phyloP scores from a whole-genome alignment of 2,888 invertebrate species.

The Agrilus mali region DNA sequence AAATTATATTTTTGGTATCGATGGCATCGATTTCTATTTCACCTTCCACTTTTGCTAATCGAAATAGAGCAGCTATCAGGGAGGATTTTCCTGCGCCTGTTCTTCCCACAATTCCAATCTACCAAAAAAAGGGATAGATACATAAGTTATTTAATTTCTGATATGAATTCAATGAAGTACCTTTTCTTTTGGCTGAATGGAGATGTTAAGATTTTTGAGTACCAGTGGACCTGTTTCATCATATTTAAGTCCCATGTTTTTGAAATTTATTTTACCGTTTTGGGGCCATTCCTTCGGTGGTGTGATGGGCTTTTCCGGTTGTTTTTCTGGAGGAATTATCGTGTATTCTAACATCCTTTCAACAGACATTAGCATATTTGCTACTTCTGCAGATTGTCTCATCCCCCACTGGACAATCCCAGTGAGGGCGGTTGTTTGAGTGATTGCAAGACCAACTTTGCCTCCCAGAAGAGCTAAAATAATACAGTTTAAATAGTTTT shows the following conservation, averaged over 20 bases:
- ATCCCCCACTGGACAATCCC: slow-evolving; percentile 66
- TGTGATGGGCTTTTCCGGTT: slow-evolving; percentile 36
- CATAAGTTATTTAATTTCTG: not conserved
- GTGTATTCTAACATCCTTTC: slow-evolving; percentile 78
- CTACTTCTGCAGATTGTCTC: slow-evolving; percentile 69
- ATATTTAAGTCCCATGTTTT: slow-evolving; percentile 53
- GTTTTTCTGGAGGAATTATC: slow-evolving; percentile 47
- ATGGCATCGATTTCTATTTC: slow-evolving; percentile 56
- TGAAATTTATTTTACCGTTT: slow-evolving; percentile 49
- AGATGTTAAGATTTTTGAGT: slow-evolving; percentile 57
- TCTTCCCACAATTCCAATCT: slow-evolving; percentile 72
- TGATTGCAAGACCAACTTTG: slow-evolving; percentile 52
- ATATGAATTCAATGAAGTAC: slow-evolving; percentile 26
- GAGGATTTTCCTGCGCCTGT: slow-evolving; percentile 80
- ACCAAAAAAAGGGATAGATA: slow-evolving; percentile 18
- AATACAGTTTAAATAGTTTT: too few species aligned
- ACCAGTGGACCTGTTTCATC: slow-evolving; percentile 48
- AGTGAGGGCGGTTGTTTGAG: slow-evolving; percentile 48
- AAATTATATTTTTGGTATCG: slow-evolving; percentile 42
- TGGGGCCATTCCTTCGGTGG: slow-evolving; percentile 57
- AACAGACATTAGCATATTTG: slow-evolving; percentile 66
- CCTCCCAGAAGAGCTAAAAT: slow-evolving; percentile 34
- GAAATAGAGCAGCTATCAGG: slow-evolving; percentile 45
- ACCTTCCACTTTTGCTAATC: slow-evolving; percentile 48
- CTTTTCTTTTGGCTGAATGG: slow-evolving; percentile 57